Conservation (phyloP, 2,797 vertebrate species). For the Onychomys leucogaster region DNA sequence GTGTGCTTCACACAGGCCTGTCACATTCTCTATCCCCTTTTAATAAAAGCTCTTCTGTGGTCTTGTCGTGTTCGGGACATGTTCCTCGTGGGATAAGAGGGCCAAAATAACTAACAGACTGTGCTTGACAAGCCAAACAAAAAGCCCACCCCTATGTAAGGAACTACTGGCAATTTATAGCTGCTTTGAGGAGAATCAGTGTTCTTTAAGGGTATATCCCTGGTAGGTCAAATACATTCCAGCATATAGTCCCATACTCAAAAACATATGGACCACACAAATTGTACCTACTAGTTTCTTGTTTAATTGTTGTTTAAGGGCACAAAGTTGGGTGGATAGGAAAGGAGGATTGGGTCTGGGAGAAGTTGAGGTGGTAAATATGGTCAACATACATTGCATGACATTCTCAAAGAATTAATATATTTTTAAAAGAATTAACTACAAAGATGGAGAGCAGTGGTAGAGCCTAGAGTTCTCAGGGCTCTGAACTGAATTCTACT, state of each 20-base stretch:
- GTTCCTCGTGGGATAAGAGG: no score
- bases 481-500: not conserved
- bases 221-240: not conserved
- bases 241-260: not conserved
- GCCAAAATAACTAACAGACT: no score
- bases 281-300: not conserved
- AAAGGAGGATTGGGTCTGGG: not conserved
- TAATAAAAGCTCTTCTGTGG: no score
- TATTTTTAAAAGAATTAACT: not conserved
- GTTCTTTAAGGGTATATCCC: not conserved
- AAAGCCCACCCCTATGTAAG: not conserved
- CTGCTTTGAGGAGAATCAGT: not conserved
- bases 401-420: not conserved
- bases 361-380: not conserved
- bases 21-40: no score
- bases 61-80: no score
- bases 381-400: not conserved
- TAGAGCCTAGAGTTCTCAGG: not conserved
- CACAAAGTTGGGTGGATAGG: not conserved
- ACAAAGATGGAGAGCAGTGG: no score
- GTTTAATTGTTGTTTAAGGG: not conserved
- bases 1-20: no score
- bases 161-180: not conserved
- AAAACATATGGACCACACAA: not conserved
- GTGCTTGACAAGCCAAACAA: not conserved